These are phyloP conservation scores for Orthosia gracilis DNA, from an alignment of 2,888 invertebrate genomes.

Conservation along the genomic window DNA sequence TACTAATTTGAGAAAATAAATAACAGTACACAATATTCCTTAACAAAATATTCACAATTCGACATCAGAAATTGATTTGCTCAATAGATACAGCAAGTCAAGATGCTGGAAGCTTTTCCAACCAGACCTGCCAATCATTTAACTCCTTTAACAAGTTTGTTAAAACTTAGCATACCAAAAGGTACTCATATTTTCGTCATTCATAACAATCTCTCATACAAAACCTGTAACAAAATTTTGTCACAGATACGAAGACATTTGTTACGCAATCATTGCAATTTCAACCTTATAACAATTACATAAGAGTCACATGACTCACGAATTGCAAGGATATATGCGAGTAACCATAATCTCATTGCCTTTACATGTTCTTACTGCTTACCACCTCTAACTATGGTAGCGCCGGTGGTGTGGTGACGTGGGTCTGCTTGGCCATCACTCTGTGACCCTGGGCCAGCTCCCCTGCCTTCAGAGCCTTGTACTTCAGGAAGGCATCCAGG, in stretches of 20 bases:
- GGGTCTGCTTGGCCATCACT: conserved; percentile 91
- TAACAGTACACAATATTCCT: not conserved
- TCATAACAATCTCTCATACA: conserved; percentile 11
- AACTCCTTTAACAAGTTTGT: not conserved
- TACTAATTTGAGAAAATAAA: not conserved
- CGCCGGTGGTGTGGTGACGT: conserved; percentile 78
- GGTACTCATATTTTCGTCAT: not conserved
- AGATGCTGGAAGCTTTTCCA: not conserved
- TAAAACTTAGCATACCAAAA: not conserved
- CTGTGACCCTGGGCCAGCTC: conserved; percentile 94
- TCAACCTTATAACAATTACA: not conserved
- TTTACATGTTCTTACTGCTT: not conserved
- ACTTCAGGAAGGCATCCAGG: conserved; percentile 95
- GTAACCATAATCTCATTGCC: conserved; percentile 7
- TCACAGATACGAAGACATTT: not conserved
- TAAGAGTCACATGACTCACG: not conserved
- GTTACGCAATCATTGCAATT: not conserved
- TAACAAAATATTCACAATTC: not conserved
- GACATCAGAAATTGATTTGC: not conserved
- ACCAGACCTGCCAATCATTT: not conserved
- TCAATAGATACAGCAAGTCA: not conserved
- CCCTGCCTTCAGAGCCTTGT: conserved; percentile 92
- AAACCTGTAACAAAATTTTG: not conserved
- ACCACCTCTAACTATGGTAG: conserved; percentile 69
- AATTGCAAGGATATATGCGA: not conserved